A percentile compares a stretch with the other conserved stretches of the same genome.
Conservation (phyloP, 2,113 vertebrate species). For the Steatornis caripensis region DNA sequence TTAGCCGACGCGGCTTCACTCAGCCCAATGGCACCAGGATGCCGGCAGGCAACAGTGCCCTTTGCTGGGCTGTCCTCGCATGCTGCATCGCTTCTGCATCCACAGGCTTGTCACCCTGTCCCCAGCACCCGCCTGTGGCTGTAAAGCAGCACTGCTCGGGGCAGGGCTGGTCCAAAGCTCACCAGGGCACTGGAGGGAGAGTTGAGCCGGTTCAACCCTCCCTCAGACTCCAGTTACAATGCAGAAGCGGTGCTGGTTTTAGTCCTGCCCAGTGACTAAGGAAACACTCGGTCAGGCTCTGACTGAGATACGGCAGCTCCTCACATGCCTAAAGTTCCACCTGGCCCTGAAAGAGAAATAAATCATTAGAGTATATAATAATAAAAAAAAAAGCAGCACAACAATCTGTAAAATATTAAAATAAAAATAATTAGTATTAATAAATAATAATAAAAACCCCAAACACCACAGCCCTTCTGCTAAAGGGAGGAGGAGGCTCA, state of each 20-base stretch:
- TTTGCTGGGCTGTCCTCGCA: rapidly evolving
- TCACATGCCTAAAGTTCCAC: background rate
- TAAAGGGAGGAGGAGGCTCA: background rate
- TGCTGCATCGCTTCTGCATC: rapidly evolving
- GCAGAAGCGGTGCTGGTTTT: background rate
- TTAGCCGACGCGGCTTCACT: rapidly evolving
- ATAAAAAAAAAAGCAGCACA: background rate
- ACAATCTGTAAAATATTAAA: background rate
- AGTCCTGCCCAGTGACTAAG: background rate
- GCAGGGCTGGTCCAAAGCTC: background rate
- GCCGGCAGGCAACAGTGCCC: background rate
- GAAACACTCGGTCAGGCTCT: background rate
- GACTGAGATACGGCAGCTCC: background rate
- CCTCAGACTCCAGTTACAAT: background rate
- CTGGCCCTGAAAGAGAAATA: background rate
- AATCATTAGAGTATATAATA: background rate
- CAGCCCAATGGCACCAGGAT: rapidly evolving
- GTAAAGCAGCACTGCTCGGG: background rate
- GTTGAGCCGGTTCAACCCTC: rapidly evolving
- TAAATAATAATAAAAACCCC: background rate
- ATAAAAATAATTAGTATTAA: background rate
- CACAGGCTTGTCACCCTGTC: background rate
- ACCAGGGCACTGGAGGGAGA: rapidly evolving
- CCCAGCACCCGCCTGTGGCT: rapidly evolving
- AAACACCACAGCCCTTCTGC: background rate